Percentiles rank a stretch among this genome's conserved stretches.
Conservation (phyloP, 2,797 vertebrate species). For the Myotis vivesi region DNA sequence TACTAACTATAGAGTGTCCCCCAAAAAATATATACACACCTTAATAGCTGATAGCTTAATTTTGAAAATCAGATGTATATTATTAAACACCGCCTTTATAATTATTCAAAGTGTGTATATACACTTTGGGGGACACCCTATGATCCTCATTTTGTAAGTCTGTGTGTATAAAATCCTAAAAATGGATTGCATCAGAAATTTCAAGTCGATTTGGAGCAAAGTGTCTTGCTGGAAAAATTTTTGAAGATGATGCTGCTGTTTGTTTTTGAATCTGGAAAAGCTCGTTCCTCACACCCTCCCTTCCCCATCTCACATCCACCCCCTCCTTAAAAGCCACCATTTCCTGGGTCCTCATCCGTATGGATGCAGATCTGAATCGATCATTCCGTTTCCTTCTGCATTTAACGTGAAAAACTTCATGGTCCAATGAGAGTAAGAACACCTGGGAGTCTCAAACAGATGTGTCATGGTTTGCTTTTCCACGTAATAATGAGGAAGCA, state of each 20-base stretch:
- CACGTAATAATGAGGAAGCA: slow-evolving; percentile 45
- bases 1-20: no score
- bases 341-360: neutral
- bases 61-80: no score
- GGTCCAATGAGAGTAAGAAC: neutral
- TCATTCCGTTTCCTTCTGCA: neutral
- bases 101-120: no score
- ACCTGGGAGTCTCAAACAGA: slow-evolving; percentile 9
- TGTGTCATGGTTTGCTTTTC: slow-evolving; percentile 21
- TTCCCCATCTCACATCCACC: neutral
- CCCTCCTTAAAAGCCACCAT: neutral
- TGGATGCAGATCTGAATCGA: neutral
- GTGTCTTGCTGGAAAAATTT: neutral
- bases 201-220: neutral
- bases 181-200: neutral
- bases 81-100: no score
- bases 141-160: neutral
- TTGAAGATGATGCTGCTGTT: neutral
- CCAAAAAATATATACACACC: no score
- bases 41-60: no score
- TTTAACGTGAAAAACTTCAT: neutral
- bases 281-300: neutral
- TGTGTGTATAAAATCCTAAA: neutral
- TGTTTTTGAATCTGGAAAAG: neutral
- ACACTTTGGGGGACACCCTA: no score